Base-by-base conservation (phyloP, 2,888 invertebrate genomes). In the Callyntrura sp. region DNA sequence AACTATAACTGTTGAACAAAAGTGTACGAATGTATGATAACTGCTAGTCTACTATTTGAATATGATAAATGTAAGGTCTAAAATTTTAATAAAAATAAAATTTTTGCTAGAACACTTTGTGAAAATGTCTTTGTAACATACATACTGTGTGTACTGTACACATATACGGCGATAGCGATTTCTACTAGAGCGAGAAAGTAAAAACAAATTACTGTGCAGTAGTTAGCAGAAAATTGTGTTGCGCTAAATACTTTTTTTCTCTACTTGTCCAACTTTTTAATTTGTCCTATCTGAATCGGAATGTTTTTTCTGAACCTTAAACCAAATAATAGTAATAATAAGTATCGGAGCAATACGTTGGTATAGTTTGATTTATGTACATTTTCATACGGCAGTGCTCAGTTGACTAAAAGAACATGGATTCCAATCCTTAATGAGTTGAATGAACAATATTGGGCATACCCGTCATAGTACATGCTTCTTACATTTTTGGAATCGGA, bases 401-500 rank as follows among this genome's bases (percentile, higher is more conserved):
- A 70, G 87, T 90, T 90, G 82, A 90, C 90, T 90, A 90, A 48
- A 65, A 85, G 43, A 85, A 79, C 79, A 79, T 55, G 73, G 25
- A 51, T 43, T 78, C 48, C 62, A 60, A 57, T 51, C 60, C 23
- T 25, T 0, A 28, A 20, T 12, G n/a, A 43, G 25, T 62, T 62
- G 79, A 79, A 45, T 51, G 28, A 60, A 82, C 62, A 55, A 43
- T 62, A n/a, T n/a, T n/a, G 60, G 81, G n/a, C 17, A 6, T 85
- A 55, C 68, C 45, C 25, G 11, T n/a, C n/a, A n/a, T 65, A 45
- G 45, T 62, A 35, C 35, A 45, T 57, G 23, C 17, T 35, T 14
- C 17, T 51, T 87, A 87, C 57, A 90, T 45, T 88, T 92, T 92
- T 60, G 90, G 91, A 60, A 92, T 91, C 14, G 92, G 92, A 45